Evolutionary conservation across 2,113 vertebrate genomes (phyloP).

Genomic region (Rissa tridactyla): DNA sequence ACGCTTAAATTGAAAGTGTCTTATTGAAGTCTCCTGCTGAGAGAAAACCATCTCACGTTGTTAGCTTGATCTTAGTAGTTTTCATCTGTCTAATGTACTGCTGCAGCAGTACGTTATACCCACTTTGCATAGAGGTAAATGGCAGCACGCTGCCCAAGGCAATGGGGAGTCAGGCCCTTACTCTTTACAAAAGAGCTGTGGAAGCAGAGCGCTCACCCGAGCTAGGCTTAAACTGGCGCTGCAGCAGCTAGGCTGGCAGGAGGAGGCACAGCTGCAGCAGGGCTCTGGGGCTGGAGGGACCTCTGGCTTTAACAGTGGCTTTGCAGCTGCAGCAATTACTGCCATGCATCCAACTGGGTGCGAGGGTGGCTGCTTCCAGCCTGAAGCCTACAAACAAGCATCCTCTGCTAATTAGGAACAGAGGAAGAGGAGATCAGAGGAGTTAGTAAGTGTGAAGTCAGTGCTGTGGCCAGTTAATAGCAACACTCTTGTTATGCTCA

Average conservation of each 20-base stretch:
- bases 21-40: slow-evolving; percentile 3
- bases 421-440: neutral
- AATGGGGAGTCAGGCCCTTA: neutral
- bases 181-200: neutral
- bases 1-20: neutral
- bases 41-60: neutral
- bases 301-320: neutral
- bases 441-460: neutral
- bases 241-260: neutral
- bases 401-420: neutral
- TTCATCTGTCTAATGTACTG: neutral
- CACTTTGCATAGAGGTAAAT: neutral
- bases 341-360: neutral
- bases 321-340: neutral
- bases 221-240: neutral
- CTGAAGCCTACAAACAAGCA: neutral
- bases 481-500: neutral
- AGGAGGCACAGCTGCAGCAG: neutral
- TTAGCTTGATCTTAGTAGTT: slow-evolving; percentile 7
- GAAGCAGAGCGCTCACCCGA: neutral
- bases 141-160: neutral
- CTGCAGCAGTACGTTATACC: neutral
- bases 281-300: neutral
- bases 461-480: neutral
- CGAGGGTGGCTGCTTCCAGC: neutral